Evolutionary conservation across 2,888 invertebrate species (phyloP), one percentile per base, ranked within the genome.

Genomic region (Ganaspis brasiliensis): DNA sequence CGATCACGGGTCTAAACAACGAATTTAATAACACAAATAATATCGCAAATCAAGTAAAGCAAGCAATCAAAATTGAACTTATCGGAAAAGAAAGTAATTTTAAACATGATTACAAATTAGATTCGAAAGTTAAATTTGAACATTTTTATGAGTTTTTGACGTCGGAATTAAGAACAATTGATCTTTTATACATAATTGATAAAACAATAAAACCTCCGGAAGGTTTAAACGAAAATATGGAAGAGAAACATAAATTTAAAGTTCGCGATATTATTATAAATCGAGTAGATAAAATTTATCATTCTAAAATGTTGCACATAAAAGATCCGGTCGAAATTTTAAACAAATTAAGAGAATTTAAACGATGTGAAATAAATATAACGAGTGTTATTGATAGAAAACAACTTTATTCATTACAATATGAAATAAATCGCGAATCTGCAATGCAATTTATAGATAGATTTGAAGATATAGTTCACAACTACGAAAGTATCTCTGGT

Each of bases 401-500:
- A 31, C 31, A 31, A 31, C 31, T 31, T 6, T 40, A 40, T 8
- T 40, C 40, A 40, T 9, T 40, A 1, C 40, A 40, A 12, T 40
- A 40, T 40, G 40, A 40, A 40, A 12, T 3, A 9, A 40, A 40
- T 40, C 40, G 40, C 40, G 40, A 40, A 40, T 40, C 40, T 2
- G 40, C 40, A 5, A 8, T 40, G 40, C 40, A 40, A 40, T 40
- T 40, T 40, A 12, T 40, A 40, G 12, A 40, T 40, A 3, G 40
- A 8, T 40, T 40, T 12, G 40, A 40, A 12, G 40, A 40, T 40
- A 40, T 40, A 9, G 40, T 40, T 40, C 40, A 40, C 10, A 40
- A 40, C 10, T 40, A 40, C 40, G 40, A 40, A 40, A 40, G 12
- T 12, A 40, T 40, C 12, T 24, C 55, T 10, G 21, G 72, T 76